Evolutionary conservation across 2,797 vertebrate species (phyloP).

Genomic region (Eulemur coronatus): DNA sequence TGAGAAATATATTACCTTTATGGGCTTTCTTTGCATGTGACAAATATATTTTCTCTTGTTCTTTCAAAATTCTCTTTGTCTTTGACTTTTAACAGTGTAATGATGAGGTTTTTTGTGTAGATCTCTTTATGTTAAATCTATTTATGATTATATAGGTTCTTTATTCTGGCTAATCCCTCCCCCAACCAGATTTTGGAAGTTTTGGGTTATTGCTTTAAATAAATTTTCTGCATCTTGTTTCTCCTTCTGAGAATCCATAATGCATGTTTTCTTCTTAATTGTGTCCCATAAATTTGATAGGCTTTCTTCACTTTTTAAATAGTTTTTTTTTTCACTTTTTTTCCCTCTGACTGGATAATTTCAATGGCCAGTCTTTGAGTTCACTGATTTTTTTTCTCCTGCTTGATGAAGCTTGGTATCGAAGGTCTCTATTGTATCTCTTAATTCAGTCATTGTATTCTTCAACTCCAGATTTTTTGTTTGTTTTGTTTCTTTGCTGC

Average conservation of each 20-base stretch:
- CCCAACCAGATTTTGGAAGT: background rate
- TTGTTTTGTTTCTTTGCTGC: background rate
- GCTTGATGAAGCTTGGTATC: background rate
- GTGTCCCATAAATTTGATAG: background rate
- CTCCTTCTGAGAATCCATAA: background rate
- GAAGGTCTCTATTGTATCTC: background rate
- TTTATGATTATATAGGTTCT: background rate
- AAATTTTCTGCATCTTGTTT: background rate
- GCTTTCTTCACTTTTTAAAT: background rate
- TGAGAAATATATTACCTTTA: background rate
- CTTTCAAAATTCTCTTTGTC: background rate
- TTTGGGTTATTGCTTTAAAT: background rate
- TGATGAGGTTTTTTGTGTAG: background rate
- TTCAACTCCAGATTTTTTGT: background rate
- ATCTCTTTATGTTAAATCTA: background rate
- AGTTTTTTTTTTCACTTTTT: background rate
- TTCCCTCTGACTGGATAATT: background rate
- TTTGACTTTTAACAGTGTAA: background rate
- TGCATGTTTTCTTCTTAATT: background rate
- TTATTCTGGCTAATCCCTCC: background rate
- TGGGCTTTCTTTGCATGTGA: background rate
- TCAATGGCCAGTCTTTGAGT: background rate
- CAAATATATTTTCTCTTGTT: background rate
- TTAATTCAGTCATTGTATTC: background rate
- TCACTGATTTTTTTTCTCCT: background rate